These are phyloP conservation scores for Invenusta paracnida DNA, from an alignment of 2,888 invertebrate species.

Conservation along the genomic window DNA sequence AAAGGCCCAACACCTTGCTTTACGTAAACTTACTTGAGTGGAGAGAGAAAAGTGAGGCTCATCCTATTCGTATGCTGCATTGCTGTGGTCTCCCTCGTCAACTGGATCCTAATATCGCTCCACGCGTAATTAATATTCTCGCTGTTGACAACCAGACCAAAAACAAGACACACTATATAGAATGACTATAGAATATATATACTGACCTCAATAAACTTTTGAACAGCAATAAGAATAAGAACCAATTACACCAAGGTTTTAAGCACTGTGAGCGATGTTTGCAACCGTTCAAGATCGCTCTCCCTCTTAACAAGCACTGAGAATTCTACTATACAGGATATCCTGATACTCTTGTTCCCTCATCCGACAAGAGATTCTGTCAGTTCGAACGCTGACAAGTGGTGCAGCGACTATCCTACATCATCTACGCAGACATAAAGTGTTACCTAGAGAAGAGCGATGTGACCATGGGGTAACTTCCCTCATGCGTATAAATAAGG, in stretches of 20 bases:
- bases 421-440: no score
- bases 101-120: background rate
- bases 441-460: no score
- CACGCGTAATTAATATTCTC: background rate
- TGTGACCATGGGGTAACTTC: no score
- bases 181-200: background rate
- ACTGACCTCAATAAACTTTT: no score
- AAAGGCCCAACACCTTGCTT: background rate
- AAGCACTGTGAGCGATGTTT: background rate
- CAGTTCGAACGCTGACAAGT: no score
- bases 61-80: background rate
- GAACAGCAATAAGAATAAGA: background rate
- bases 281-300: background rate
- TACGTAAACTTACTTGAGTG: background rate
- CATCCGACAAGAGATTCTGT: background rate
- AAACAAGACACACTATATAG: background rate
- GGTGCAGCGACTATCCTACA: no score
- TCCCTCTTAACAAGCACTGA: background rate
- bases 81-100: background rate
- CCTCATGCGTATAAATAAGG: no score
- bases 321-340: background rate
- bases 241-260: background rate
- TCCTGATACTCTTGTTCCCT: background rate
- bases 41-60: background rate
- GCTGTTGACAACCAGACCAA: background rate